Percentiles rank a stretch among this genome's conserved stretches.
Conservation (phyloP, 2,888 invertebrate genomes). For the Athalia circularis region DNA sequence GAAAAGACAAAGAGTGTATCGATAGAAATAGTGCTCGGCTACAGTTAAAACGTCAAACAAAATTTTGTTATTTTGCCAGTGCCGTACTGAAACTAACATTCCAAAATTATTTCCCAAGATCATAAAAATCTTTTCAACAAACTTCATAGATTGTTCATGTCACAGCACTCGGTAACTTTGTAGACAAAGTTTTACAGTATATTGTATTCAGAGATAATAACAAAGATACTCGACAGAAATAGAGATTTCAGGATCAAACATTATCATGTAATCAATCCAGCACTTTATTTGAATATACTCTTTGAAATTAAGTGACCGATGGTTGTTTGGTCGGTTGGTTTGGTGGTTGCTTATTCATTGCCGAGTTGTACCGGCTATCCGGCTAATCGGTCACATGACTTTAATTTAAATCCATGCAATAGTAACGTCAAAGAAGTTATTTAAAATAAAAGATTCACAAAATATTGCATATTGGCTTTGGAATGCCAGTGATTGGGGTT, state of each 20-base stretch:
- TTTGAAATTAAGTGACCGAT: conserved; percentile 34
- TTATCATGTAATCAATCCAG: not conserved
- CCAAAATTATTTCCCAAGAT: not conserved
- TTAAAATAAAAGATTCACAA: not conserved
- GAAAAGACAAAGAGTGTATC: conserved; percentile 40
- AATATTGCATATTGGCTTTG: conserved; percentile 45
- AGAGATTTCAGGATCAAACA: not conserved
- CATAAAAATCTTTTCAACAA: not conserved
- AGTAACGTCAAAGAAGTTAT: conserved; percentile 14
- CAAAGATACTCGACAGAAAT: no score
- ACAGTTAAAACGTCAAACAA: not conserved
- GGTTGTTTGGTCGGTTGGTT: conserved; percentile 46
- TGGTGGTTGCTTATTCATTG: conserved; percentile 63
- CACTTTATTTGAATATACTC: conserved; percentile 22
- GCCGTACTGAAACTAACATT: not conserved
- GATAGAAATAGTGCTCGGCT: conserved; percentile 3
- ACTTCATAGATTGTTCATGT: not conserved
- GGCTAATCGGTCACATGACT: conserved; percentile 57
- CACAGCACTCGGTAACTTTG: not conserved
- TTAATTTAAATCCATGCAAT: conserved; percentile 24
- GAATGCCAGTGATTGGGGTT: conserved; percentile 74
- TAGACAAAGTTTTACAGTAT: not conserved
- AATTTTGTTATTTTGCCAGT: not conserved
- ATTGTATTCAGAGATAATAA: no score
- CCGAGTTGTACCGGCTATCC: conserved; percentile 73